These are phyloP conservation scores for Uria lomvia DNA, from an alignment of 2,113 vertebrate genomes.

Conservation along the genomic window DNA sequence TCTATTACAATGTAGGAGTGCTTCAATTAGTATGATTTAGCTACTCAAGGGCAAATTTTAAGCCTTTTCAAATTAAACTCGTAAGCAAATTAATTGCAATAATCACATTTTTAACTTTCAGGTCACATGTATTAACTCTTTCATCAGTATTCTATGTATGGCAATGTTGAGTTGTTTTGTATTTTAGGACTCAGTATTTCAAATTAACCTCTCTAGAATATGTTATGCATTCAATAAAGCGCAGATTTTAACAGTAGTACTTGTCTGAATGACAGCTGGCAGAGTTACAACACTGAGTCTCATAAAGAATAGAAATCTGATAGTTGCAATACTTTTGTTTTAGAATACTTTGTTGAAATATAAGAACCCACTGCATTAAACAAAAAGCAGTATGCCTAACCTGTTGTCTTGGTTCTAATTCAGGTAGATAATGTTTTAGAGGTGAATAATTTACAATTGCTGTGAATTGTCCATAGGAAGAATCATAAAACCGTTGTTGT, in stretches of 20 bases:
- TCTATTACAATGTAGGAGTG: not conserved
- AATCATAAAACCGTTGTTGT: not conserved
- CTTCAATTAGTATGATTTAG: not conserved
- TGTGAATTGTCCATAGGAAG: not conserved
- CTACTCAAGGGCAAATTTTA: not conserved
- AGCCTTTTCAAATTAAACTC: not conserved
- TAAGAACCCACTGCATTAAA: not conserved
- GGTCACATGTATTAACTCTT: not conserved
- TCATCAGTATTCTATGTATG: not conserved
- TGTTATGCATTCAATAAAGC: not conserved
- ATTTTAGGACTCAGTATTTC: not conserved
- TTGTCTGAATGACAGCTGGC: not conserved
- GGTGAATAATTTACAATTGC: not conserved
- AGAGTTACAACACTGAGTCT: not conserved
- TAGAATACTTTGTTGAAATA: not conserved
- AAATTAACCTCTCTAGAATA: not conserved
- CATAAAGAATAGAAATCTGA: not conserved
- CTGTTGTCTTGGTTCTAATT: not conserved
- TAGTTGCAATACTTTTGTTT: not conserved
- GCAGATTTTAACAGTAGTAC: not conserved
- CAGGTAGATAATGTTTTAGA: not conserved
- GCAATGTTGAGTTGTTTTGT: not conserved
- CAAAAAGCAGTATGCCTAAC: not conserved
- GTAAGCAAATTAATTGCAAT: not conserved
- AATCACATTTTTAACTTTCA: not conserved